Evolutionary conservation across 1,140 invertebrate genomes (phyloP), one percentile per base, ranked within the genome.

Genomic region (Pristionchus pacificus): DNA sequence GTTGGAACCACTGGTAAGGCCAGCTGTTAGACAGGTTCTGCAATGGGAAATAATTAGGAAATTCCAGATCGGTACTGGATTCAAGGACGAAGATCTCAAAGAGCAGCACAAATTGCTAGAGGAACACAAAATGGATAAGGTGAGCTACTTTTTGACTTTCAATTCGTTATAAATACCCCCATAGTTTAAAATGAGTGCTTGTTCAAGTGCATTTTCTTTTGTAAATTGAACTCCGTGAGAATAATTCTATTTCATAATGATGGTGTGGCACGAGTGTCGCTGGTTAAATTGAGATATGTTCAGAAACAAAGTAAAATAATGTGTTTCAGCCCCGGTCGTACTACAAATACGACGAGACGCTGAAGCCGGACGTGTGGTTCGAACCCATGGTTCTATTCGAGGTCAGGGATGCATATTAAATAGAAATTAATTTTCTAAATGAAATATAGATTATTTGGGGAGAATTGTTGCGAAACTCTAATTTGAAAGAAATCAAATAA

Each of bases 331-430:
- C 93, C 0, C 92, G 91, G 82, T 88, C 89, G 0, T 98, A 98
- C 84, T 98, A 95, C 81, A 87, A 90, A 60, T 94, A 87, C 81
- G 92, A 95, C 83, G 77, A 84, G 2, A 86, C 87, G 31, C 87
- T 91, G 65, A 88, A 90, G 77, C 93, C 96, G 13, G 95, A 98
- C 87, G 91, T 91, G 81, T 98, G 96, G 95, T 95, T 98, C 85
- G 91, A 93, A 28, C 77, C 82, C 2, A 63, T 68, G 60, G 32
- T 83, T 31, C 85, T 99, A 15, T 98, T 95, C 95, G 97, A 99
- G 88, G 89, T 68, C 19, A 30, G 14, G 38, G 6, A 49, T 10
- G 6, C 38, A 49, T 19, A 6, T 49, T 49, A 10, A 49, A 49
- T 10, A 10, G 38, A 10, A 49, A 10, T 6, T 49, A 49, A 49